These are phyloP conservation scores for Hyperoplus immaculatus DNA, from an alignment of 2,797 vertebrate genomes.

Conservation along the genomic window DNA sequence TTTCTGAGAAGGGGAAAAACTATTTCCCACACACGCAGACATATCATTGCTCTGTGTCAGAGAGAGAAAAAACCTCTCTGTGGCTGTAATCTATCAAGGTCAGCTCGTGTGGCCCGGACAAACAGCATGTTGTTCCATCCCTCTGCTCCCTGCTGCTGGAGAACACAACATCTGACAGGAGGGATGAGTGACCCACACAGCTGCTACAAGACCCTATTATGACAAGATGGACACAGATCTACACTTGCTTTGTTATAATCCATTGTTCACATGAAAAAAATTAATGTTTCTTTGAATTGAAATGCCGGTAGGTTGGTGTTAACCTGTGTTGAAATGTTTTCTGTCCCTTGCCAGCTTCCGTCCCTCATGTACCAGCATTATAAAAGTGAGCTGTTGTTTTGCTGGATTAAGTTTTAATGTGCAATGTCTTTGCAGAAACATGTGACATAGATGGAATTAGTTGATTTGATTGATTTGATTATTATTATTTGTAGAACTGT, in stretches of 20 bases:
- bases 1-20: constrained; percentile 73
- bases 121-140: constrained; percentile 80
- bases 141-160: constrained; percentile 65
- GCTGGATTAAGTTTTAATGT: background rate
- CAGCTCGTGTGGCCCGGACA: constrained; percentile 83
- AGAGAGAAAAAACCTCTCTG: constrained; percentile 81
- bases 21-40: constrained; percentile 77
- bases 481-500: background rate
- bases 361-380: background rate
- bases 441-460: background rate
- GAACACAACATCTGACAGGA: constrained; percentile 53
- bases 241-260: background rate
- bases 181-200: constrained; percentile 21
- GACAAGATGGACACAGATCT: constrained; percentile 16
- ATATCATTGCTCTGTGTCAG: constrained; percentile 81
- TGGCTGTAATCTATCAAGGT: constrained; percentile 86
- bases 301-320: background rate
- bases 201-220: constrained; percentile 17
- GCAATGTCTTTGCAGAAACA: background rate
- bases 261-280: background rate
- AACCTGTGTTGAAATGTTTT: background rate
- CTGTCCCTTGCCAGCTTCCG: background rate
- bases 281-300: background rate
- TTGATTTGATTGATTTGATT: background rate
- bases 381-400: background rate